Evolutionary conservation across 2,888 invertebrate genomes (phyloP).

Genomic region (Chalcis sispes): DNA sequence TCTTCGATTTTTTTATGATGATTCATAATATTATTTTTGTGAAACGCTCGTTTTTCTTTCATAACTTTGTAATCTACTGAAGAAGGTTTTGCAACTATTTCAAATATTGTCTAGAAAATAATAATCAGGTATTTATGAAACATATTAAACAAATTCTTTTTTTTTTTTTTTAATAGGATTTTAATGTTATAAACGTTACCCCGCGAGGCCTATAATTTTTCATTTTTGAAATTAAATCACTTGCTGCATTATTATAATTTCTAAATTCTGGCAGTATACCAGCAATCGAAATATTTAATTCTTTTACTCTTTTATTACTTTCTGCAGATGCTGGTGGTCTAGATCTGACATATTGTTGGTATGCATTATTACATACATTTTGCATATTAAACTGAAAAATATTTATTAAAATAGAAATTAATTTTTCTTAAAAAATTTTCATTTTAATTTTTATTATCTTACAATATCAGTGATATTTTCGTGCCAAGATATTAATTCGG

Average conservation of each 20-base stretch:
- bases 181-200: constrained; percentile 80
- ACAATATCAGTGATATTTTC: constrained; percentile 86
- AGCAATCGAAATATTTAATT: constrained; percentile 78
- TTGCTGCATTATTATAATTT: constrained; percentile 61
- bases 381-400: constrained; percentile 79
- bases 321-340: constrained; percentile 93
- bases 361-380: constrained; percentile 90
- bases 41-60: constrained; percentile 89
- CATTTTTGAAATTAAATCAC: constrained; percentile 80
- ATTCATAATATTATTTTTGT: constrained; percentile 80
- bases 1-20: constrained; percentile 75
- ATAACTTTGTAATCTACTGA: constrained; percentile 88
- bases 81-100: constrained; percentile 89
- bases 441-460: constrained; percentile 66
- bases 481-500: constrained; percentile 86
- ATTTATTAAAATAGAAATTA: constrained; percentile 21
- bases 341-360: constrained; percentile 92
- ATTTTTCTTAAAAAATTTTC: constrained; percentile 12
- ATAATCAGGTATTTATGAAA: background rate
- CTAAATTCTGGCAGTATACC: constrained; percentile 80
- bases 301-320: constrained; percentile 91
- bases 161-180: constrained; percentile 3
- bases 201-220: constrained; percentile 86
- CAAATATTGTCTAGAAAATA: constrained; percentile 91
- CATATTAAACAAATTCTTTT: too few species aligned